These are phyloP conservation scores for Pediacus dermestoides DNA, from an alignment of 2,888 invertebrate species.

Conservation along the genomic window DNA sequence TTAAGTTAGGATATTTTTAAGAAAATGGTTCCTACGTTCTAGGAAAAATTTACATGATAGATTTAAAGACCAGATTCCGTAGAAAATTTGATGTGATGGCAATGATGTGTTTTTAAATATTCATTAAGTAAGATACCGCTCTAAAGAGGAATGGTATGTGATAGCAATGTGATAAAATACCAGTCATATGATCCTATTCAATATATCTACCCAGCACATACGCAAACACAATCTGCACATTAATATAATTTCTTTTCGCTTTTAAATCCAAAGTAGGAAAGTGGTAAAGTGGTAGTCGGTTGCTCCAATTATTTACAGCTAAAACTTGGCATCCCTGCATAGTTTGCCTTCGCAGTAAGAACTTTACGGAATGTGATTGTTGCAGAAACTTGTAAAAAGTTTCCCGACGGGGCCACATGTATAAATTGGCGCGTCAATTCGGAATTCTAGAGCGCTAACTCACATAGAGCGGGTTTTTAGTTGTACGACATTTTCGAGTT, in stretches of 20 bases:
- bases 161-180: no score
- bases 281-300: constrained; percentile 15
- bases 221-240: constrained; percentile 12
- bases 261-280: constrained; percentile 14
- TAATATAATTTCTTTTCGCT: constrained; percentile 11
- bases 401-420: constrained; percentile 25
- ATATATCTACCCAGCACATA: no score
- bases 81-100: no score
- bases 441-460: constrained; percentile 46
- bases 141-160: no score
- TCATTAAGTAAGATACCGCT: no score
- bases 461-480: constrained; percentile 43
- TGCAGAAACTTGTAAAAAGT: constrained; percentile 24
- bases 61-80: no score
- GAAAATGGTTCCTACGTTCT: no score
- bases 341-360: constrained; percentile 16
- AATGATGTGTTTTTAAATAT: no score
- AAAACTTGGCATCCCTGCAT: constrained; percentile 12
- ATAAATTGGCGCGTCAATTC: constrained; percentile 43
- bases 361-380: constrained; percentile 28
- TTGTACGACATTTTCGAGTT: constrained; percentile 42
- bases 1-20: no score
- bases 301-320: constrained; percentile 15
- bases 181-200: no score
- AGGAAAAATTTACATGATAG: no score